Evolutionary conservation across 2,888 invertebrate genomes (phyloP).

Genomic region (Chironomus riparius): DNA sequence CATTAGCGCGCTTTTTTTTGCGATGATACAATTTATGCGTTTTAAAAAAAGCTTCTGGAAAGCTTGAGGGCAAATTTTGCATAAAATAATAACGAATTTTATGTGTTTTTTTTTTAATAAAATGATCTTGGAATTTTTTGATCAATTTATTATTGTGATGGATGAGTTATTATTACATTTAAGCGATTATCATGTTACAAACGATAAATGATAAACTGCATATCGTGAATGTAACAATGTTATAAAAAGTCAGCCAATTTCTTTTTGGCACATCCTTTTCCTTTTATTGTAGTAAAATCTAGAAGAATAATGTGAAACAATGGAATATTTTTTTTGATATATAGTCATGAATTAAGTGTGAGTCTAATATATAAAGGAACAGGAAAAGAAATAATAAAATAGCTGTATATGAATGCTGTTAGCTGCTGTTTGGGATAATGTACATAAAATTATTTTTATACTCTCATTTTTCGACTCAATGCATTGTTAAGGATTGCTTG

Average conservation of each 20-base stretch:
- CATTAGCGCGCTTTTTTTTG: not conserved
- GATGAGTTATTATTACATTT: not conserved
- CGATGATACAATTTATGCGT: not conserved
- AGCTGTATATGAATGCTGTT: not conserved
- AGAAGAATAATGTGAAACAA: conserved; percentile 18
- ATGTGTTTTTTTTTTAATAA: no score
- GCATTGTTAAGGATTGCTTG: no score
- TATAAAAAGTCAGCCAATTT: conserved; percentile 27
- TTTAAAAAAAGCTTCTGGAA: no score
- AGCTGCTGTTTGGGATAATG: no score
- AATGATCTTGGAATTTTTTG: no score
- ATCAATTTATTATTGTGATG: not conserved
- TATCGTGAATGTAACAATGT: conserved; percentile 3
- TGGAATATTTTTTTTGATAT: not conserved
- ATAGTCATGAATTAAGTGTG: no score
- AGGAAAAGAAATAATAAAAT: not conserved
- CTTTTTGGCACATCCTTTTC: conserved; percentile 20
- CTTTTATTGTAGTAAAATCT: conserved; percentile 24
- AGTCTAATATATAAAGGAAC: not conserved
- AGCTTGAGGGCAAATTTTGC: no score
- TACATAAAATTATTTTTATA: no score
- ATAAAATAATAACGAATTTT: no score
- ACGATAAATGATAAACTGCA: not conserved
- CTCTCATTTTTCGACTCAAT: no score
- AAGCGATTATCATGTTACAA: not conserved